Evolutionary conservation across 2,888 invertebrate genomes (phyloP).

Genomic region (Hirudinaria manillensis): DNA sequence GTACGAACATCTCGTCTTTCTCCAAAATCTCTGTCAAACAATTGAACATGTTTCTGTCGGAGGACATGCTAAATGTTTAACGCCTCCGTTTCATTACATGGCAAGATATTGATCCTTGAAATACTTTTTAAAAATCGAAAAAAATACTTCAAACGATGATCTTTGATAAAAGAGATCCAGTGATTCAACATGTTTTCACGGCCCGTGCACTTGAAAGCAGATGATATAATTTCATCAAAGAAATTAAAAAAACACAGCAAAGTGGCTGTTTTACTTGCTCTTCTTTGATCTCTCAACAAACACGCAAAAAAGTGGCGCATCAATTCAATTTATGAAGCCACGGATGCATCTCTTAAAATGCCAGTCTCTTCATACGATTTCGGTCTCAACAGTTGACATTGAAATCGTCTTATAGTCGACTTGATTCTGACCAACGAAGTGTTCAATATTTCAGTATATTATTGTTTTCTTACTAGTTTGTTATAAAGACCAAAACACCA

Average conservation of each 20-base stretch:
- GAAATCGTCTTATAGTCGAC: no score
- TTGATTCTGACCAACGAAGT: background rate
- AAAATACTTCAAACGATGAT: no score
- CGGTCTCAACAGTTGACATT: no score
- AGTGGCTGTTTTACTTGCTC: conserved; percentile 11
- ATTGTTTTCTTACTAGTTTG: background rate
- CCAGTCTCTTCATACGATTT: background rate
- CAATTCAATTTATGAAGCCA: conserved; percentile 11
- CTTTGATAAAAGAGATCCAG: background rate
- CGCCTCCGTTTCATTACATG: no score
- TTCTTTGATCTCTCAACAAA: conserved; percentile 1
- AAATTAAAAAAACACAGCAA: conserved; percentile 17
- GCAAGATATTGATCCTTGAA: no score
- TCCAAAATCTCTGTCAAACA: background rate
- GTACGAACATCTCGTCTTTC: conserved; percentile 10
- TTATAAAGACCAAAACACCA: no score
- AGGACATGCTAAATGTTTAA: no score
- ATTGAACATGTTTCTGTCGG: no score
- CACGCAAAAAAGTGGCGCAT: conserved; percentile 14
- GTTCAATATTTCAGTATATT: background rate
- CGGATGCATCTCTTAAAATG: no score
- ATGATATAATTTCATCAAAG: conserved; percentile 25
- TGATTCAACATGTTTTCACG: conserved; percentile 13
- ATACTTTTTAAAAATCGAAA: no score
- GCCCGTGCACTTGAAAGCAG: conserved; percentile 19